These are phyloP conservation scores for Sus cebifrons DNA, from an alignment of 2,797 vertebrate species.

Conservation along the genomic window DNA sequence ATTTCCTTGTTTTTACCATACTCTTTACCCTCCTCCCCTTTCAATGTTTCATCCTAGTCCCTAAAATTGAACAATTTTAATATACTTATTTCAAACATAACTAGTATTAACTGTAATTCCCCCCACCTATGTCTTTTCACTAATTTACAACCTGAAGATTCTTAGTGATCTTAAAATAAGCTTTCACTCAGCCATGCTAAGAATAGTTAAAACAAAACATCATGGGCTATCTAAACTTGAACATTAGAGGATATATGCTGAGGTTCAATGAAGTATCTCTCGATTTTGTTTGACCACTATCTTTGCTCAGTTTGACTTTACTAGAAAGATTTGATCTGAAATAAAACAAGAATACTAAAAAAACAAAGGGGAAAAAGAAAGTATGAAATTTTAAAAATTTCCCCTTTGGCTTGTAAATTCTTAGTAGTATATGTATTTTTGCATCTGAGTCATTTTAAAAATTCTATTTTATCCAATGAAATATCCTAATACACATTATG, in stretches of 20 bases:
- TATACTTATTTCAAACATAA: slow-evolving; percentile 87
- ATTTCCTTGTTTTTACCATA: slow-evolving; percentile 87
- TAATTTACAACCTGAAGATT: slow-evolving; percentile 80
- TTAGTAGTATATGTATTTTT: slow-evolving; percentile 35
- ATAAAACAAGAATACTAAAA: slow-evolving; percentile 59
- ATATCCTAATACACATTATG: background rate
- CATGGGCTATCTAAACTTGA: slow-evolving; percentile 80
- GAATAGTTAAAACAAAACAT: slow-evolving; percentile 76
- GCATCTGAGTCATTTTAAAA: slow-evolving; percentile 34
- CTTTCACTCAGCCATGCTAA: slow-evolving; percentile 80
- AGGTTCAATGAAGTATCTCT: slow-evolving; percentile 64
- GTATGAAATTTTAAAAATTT: background rate
- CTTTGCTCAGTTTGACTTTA: slow-evolving; percentile 44
- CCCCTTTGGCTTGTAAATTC: slow-evolving; percentile 26
- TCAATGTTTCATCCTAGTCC: slow-evolving; percentile 82
- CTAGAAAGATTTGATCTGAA: slow-evolving; percentile 31
- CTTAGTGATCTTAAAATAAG: slow-evolving; percentile 82
- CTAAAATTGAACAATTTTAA: slow-evolving; percentile 82
- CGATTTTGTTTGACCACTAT: slow-evolving; percentile 51
- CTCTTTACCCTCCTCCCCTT: slow-evolving; percentile 91
- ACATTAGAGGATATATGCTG: slow-evolving; percentile 80
- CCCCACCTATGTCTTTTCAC: slow-evolving; percentile 69
- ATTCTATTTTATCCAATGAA: background rate
- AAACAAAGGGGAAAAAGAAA: background rate
- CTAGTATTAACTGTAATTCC: slow-evolving; percentile 74